Percentiles rank a stretch among this genome's conserved stretches.
Evolutionary conservation across 2,888 invertebrate species (phyloP).

Genomic region (Hydroisotoma schaefferi): DNA sequence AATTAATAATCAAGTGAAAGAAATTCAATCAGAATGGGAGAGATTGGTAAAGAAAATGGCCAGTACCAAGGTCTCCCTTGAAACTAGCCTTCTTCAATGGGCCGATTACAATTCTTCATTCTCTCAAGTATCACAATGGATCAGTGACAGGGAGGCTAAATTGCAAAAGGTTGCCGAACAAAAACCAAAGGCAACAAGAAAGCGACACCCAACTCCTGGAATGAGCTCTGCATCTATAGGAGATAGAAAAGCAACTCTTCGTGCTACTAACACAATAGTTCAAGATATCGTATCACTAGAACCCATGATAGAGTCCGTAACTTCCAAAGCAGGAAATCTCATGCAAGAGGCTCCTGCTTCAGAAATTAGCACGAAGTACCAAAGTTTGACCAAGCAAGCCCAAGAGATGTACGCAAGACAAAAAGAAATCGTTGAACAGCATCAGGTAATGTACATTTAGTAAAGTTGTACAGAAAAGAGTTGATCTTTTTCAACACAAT

Average conservation of each 20-base stretch:
- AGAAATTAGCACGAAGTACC: constrained; percentile 87
- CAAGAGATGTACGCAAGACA: constrained; percentile 84
- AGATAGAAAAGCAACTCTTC: constrained; percentile 80
- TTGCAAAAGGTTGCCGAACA: constrained; percentile 83
- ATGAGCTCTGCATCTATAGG: constrained; percentile 75
- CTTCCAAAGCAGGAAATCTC: constrained; percentile 82
- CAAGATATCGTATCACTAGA: constrained; percentile 96
- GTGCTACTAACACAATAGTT: constrained; percentile 89
- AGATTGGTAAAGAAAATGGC: constrained; percentile 85
- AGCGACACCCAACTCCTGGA: constrained; percentile 61
- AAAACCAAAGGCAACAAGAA: constrained; percentile 57
- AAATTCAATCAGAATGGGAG: constrained; percentile 89
- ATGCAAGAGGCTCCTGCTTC: constrained; percentile 87
- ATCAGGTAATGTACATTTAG: constrained; percentile 51
- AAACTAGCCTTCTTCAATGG: constrained; percentile 89
- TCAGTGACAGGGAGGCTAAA: constrained; percentile 87
- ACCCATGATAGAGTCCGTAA: constrained; percentile 93
- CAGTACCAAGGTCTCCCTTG: constrained; percentile 83
- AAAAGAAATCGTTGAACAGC: constrained; percentile 82
- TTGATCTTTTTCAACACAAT: background rate
- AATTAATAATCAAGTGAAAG: constrained; percentile 81
- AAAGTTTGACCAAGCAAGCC: constrained; percentile 82
- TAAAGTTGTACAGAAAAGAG: background rate
- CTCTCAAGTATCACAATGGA: constrained; percentile 89
- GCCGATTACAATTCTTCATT: constrained; percentile 93